Percentiles rank a stretch among this genome's conserved stretches.
Conservation (phyloP, 2,888 invertebrate species). For the Lamproptera curius region DNA sequence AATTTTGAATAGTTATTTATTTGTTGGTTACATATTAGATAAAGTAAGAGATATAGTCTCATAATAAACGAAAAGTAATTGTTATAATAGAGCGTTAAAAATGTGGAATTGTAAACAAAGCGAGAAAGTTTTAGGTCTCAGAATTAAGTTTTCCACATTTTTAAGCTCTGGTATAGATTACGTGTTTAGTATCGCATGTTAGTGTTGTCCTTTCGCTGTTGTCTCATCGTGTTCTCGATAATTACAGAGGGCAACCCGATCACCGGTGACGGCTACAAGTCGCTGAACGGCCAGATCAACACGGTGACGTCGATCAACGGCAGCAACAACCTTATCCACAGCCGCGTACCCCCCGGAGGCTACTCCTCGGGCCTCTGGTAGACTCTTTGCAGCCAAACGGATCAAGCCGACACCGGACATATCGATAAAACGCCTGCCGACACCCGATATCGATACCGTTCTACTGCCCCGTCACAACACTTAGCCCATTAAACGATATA, state of each 20-base stretch:
- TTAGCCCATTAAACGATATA: conserved; percentile 60
- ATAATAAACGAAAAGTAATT: no score
- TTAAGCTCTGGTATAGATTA: no score
- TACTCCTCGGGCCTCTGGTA: conserved; percentile 84
- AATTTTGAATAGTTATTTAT: no score
- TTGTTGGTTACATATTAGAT: no score
- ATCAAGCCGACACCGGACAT: conserved; percentile 26
- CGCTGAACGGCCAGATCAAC: conserved; percentile 78
- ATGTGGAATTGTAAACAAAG: no score
- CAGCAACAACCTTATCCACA: conserved; percentile 63
- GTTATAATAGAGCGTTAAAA: no score
- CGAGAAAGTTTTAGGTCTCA: no score
- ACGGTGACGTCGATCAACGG: conserved; percentile 67
- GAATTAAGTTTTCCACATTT: no score
- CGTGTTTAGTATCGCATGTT: no score
- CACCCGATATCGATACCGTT: conserved; percentile 29
- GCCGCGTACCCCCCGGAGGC: conserved; percentile 83
- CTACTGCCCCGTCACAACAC: conserved; percentile 29
- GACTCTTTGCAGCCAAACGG: conserved; percentile 42
- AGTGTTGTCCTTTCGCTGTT: no score
- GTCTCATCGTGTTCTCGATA: no score
- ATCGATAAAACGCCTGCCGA: conserved; percentile 33
- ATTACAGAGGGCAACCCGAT: conserved; percentile 79
- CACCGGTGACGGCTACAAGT: conserved; percentile 78
- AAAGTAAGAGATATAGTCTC: no score